These are phyloP conservation scores for Dendrophyllia cribrosa DNA, from an alignment of 64 coral and sea anemone genomes.

Conservation along the genomic window DNA sequence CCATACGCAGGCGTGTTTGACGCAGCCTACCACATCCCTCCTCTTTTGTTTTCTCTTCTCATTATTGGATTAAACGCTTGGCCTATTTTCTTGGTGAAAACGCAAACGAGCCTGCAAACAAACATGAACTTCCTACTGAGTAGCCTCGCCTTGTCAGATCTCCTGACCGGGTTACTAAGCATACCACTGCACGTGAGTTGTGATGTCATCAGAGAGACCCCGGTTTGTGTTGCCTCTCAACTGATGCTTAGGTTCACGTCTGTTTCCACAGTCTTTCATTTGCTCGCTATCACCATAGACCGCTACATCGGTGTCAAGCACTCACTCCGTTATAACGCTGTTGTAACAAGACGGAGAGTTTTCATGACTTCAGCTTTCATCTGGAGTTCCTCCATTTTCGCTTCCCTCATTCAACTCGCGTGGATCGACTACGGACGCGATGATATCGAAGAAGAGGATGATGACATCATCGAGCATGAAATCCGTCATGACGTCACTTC, in stretches of 20 bases:
- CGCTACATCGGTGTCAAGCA: slow-evolving; percentile 72
- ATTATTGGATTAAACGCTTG: slow-evolving; percentile 67
- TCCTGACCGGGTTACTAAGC: slow-evolving; percentile 69
- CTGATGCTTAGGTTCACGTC: slow-evolving; percentile 59
- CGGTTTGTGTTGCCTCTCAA: slow-evolving; percentile 38
- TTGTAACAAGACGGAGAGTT: slow-evolving; percentile 49
- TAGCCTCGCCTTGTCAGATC: slow-evolving; percentile 79
- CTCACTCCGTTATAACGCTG: slow-evolving; percentile 63
- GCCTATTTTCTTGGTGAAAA: slow-evolving; percentile 56
- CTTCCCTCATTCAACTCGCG: slow-evolving; percentile 54
- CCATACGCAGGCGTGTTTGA: slow-evolving; percentile 22
- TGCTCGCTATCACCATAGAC: slow-evolving; percentile 71
- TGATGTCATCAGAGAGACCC: slow-evolving; percentile 1
- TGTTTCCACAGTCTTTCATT: slow-evolving; percentile 66
- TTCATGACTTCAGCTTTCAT: neutral
- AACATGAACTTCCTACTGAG: slow-evolving; percentile 67
- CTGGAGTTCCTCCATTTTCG: slow-evolving; percentile 61
- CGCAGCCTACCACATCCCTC: slow-evolving; percentile 10
- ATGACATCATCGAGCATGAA: slow-evolving; percentile 41
- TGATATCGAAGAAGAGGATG: slow-evolving; percentile 23
- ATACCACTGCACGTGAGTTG: slow-evolving; percentile 55
- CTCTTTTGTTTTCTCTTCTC: slow-evolving; percentile 37
- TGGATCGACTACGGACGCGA: slow-evolving; percentile 37
- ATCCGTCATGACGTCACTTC: slow-evolving; percentile 62
- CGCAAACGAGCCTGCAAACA: slow-evolving; percentile 28